These are phyloP conservation scores for Taenioides sp. DNA, from an alignment of 2,797 vertebrate genomes.

Conservation along the genomic window DNA sequence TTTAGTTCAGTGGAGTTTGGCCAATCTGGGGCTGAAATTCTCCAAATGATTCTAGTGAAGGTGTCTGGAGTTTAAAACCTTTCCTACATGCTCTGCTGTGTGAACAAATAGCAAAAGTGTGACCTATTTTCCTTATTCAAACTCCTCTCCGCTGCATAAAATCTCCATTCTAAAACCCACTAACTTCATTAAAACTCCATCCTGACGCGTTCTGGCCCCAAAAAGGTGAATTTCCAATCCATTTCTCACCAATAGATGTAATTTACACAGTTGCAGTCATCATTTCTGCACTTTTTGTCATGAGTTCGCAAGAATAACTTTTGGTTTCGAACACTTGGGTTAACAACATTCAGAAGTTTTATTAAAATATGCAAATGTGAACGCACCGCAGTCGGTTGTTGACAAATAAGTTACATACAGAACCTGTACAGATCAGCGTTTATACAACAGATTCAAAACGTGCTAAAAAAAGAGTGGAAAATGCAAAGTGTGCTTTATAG, in stretches of 20 bases:
- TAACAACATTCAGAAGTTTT: constrained; percentile 44
- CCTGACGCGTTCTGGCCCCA: background rate
- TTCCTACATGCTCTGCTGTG: too few species aligned
- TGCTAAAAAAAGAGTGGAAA: background rate
- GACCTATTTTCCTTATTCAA: constrained; percentile 53
- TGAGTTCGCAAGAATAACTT: constrained; percentile 25
- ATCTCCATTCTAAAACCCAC: constrained; percentile 6
- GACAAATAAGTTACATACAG: constrained; percentile 86
- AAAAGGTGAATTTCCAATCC: constrained; percentile 7
- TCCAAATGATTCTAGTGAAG: too few species aligned
- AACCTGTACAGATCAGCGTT: constrained; percentile 17
- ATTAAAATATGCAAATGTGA: constrained; percentile 60
- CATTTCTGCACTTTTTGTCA: constrained; percentile 5
- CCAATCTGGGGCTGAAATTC: too few species aligned
- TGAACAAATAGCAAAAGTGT: constrained; percentile 2
- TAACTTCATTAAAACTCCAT: background rate
- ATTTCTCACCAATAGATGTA: constrained; percentile 8
- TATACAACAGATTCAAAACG: constrained; percentile 19
- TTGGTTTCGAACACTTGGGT: constrained; percentile 5
- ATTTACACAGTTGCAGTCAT: constrained; percentile 19
- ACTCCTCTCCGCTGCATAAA: constrained; percentile 30
- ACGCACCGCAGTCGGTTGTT: constrained; percentile 78
- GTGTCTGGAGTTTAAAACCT: too few species aligned
- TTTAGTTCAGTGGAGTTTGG: too few species aligned
- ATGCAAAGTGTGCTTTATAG: constrained; percentile 11